Evolutionary conservation across 35 echinoderm and acorn worm species (phyloP).

Genomic region (Ophiothrix spiculata): DNA sequence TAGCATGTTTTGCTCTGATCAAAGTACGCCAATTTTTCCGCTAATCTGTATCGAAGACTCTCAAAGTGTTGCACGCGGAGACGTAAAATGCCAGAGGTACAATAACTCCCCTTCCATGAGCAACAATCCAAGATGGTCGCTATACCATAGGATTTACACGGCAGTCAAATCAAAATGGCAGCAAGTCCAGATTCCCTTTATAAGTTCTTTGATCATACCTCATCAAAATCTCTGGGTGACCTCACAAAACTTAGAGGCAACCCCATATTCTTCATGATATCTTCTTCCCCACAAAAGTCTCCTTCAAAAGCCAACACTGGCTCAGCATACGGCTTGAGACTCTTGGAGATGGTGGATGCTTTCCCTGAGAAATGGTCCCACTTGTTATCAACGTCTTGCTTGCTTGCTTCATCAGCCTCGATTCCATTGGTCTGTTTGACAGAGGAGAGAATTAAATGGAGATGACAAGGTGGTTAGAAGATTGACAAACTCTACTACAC

Average conservation of each 20-base stretch:
- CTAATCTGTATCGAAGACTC: no score
- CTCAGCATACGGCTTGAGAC: not conserved
- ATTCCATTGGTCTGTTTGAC: not conserved
- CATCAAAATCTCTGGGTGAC: conserved; percentile 50
- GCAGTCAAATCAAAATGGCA: no score
- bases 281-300: conserved; percentile 39
- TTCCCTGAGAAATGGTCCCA: not conserved
- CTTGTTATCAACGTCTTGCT: no score
- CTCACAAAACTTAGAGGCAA: conserved; percentile 52
- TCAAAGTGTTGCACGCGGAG: no score
- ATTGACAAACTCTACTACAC: no score
- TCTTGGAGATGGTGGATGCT: not conserved
- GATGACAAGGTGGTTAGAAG: not conserved
- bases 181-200: not conserved
- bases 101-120: no score
- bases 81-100: no score
- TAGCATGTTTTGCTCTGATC: no score
- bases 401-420: not conserved
- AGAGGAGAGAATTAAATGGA: not conserved
- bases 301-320: conserved; percentile 28
- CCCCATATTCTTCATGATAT: conserved; percentile 47
- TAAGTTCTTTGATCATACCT: not conserved
- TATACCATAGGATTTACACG: no score
- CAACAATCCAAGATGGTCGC: no score
- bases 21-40: no score